Conservation (phyloP, 2,888 invertebrate genomes). For the Phytoseiulus persimilis region DNA sequence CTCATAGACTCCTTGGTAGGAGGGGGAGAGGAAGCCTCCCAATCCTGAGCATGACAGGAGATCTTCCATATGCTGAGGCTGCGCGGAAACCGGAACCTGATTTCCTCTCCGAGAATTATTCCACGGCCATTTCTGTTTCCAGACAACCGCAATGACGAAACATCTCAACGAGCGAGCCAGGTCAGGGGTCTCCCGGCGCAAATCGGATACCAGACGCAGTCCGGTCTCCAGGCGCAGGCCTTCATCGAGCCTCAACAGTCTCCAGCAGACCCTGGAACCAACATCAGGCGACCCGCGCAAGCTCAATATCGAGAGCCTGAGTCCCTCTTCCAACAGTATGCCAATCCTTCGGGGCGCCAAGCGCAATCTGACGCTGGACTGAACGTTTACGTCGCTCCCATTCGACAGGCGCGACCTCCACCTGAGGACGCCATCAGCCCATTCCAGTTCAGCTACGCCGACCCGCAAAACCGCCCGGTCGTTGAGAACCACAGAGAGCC, state of each 20-base stretch:
- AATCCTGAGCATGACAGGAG: too few relatives aligned
- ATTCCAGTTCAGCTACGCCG: constrained; percentile 28
- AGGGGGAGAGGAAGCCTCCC: too few relatives aligned
- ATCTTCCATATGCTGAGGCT: too few relatives aligned
- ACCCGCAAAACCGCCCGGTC: not conserved
- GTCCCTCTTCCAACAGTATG: constrained; percentile 8
- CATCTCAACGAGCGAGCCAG: not conserved
- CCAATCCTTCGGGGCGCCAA: constrained; percentile 11
- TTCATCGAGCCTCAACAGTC: constrained; percentile 9
- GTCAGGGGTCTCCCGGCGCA: constrained; percentile 17
- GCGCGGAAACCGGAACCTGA: too few relatives aligned
- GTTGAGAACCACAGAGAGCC: constrained; percentile 9
- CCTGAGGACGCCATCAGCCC: constrained; percentile 32
- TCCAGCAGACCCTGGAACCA: constrained; percentile 15
- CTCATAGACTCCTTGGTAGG: too few relatives aligned
- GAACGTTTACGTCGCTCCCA: constrained; percentile 32
- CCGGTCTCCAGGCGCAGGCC: not conserved
- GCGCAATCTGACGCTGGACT: not conserved
- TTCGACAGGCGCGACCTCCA: not conserved
- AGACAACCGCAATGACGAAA: not conserved
- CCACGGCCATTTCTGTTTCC: not conserved
- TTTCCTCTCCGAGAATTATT: too few relatives aligned
- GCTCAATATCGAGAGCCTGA: constrained; percentile 18
- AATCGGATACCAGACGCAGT: not conserved
- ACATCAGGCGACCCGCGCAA: constrained; percentile 13